Conservation (phyloP, 2,888 invertebrate species). For the Acanthoscelides obtectus region DNA sequence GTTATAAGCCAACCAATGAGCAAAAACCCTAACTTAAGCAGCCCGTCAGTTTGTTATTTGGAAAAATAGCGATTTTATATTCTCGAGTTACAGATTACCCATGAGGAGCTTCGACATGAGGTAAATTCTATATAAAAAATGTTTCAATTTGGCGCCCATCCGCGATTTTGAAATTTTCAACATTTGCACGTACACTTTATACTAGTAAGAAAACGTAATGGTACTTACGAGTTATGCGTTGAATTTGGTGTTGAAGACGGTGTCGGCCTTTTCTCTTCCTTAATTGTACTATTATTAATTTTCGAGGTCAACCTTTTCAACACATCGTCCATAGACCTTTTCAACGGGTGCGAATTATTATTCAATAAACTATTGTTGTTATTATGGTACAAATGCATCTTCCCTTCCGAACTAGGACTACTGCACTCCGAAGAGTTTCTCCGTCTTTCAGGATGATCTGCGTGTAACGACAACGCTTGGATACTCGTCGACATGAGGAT, state of each 20-base stretch:
- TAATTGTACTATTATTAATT: constrained; percentile 72
- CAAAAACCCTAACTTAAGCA: no score
- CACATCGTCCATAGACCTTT: constrained; percentile 89
- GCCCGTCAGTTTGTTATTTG: no score
- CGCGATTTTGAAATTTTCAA: no score
- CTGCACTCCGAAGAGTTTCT: constrained; percentile 66
- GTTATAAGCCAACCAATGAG: no score
- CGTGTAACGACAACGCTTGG: constrained; percentile 51
- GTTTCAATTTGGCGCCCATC: no score
- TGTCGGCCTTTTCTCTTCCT: constrained; percentile 67
- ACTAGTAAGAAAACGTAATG: no score
- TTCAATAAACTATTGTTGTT: constrained; percentile 61
- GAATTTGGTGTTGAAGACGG: constrained; percentile 62
- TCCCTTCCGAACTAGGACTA: constrained; percentile 64
- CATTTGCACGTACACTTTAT: no score
- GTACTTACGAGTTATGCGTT: constrained; percentile 44
- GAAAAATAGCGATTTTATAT: no score
- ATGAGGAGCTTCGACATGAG: no score
- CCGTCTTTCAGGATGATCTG: constrained; percentile 49
- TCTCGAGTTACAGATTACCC: no score
- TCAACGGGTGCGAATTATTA: constrained; percentile 60
- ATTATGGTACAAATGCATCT: constrained; percentile 53
- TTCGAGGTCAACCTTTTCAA: constrained; percentile 79
- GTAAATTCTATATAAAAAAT: no score
- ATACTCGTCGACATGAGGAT: constrained; percentile 40